Evolutionary conservation across 2,888 invertebrate species (phyloP).

Genomic region (Lasioglossum figueresi): DNA sequence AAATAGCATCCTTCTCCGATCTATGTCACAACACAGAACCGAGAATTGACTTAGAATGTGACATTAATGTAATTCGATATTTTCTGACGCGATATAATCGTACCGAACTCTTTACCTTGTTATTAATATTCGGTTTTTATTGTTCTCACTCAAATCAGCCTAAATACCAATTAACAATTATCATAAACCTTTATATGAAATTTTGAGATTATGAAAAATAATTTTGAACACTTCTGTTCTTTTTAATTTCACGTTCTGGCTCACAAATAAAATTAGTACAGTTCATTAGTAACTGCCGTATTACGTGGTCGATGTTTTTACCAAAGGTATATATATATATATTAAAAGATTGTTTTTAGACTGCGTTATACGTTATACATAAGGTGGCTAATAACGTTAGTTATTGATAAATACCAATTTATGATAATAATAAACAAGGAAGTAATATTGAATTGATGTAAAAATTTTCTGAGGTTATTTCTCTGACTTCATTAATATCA

Average conservation of each 20-base stretch:
- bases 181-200: not conserved
- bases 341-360: conserved; percentile 37
- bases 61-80: not conserved
- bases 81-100: not conserved
- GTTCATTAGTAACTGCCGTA: conserved; percentile 28
- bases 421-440: conserved; percentile 7
- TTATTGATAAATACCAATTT: conserved; percentile 7
- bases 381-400: conserved; percentile 30
- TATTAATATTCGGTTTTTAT: not conserved
- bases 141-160: not conserved
- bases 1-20: too few species aligned
- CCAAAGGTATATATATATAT: conserved; percentile 44
- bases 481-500: not conserved
- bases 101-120: not conserved
- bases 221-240: not conserved
- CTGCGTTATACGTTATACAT: conserved; percentile 43
- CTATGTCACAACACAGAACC: too few species aligned
- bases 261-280: conserved; percentile 11
- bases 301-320: conserved; percentile 43
- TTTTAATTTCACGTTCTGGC: not conserved
- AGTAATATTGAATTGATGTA: conserved; percentile 5
- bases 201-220: not conserved
- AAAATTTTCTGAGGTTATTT: not conserved
- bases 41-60: too few species aligned
- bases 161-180: not conserved